Evolutionary conservation across 2,113 vertebrate genomes (phyloP).

Genomic region (Ammospiza nelsoni): DNA sequence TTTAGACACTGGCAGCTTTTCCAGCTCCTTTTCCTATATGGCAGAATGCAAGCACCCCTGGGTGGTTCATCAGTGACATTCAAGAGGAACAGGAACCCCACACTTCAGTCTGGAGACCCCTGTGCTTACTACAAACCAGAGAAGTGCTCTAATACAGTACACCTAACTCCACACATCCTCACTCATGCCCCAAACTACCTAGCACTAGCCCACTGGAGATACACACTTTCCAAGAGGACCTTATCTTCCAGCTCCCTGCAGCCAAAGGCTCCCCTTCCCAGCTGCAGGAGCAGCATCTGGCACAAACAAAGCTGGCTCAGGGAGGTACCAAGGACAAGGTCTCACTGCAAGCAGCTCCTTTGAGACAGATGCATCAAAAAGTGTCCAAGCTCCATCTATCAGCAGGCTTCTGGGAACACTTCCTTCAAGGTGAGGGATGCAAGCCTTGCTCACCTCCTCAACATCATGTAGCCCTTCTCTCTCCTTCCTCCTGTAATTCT

Average conservation of each 20-base stretch:
- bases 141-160: background rate
- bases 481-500: background rate
- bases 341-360: background rate
- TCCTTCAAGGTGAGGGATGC: background rate
- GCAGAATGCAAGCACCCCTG: background rate
- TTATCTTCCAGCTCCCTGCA: background rate
- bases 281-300: background rate
- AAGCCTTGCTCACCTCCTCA: background rate
- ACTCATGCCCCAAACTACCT: background rate
- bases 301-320: background rate
- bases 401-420: background rate
- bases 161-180: background rate
- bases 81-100: background rate
- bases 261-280: background rate
- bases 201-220: background rate
- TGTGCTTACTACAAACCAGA: background rate
- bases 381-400: background rate
- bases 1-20: background rate
- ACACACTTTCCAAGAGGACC: background rate
- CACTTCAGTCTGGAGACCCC: background rate
- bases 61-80: background rate
- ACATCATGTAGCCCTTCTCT: background rate
- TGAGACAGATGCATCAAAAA: background rate
- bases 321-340: background rate
- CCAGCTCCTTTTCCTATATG: background rate